Conservation (phyloP, 1,140 invertebrate genomes). For the Nixonia krombeini region DNA sequence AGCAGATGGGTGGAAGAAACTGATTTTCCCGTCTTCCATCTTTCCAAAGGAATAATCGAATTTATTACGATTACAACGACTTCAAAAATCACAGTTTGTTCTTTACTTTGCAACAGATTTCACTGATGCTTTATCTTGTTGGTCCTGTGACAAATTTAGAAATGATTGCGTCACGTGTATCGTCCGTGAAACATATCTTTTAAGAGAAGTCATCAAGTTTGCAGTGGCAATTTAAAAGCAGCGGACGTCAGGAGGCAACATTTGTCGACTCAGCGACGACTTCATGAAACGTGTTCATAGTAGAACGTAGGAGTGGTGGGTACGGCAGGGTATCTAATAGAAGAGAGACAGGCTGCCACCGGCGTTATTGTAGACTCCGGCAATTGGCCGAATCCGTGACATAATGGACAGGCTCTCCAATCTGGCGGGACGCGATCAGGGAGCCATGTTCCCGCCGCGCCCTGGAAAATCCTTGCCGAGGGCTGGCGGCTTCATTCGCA, state of each 20-base stretch:
- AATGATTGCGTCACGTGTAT: no score
- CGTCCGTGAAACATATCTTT: no score
- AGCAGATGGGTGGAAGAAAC: no score
- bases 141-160: no score
- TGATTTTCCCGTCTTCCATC: no score
- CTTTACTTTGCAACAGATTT: no score
- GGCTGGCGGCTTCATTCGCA: slow-evolving; percentile 34
- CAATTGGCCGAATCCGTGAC: slow-evolving; percentile 42
- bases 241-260: slow-evolving; percentile 23
- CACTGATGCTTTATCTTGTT: no score
- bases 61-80: no score
- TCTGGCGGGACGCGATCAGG: slow-evolving; percentile 8
- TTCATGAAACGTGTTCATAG: slow-evolving; percentile 17
- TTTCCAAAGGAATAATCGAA: no score
- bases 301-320: slow-evolving; percentile 22
- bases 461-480: slow-evolving; percentile 40
- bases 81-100: no score
- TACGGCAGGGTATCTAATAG: slow-evolving; percentile 13
- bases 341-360: slow-evolving; percentile 5
- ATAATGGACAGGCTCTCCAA: slow-evolving; percentile 31
- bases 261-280: slow-evolving; percentile 20
- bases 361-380: slow-evolving; percentile 24
- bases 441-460: slow-evolving; percentile 35
- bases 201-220: no score
- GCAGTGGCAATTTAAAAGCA: no score